Conservation (phyloP, 2,888 invertebrate genomes). For the Plagodis pulveraria region DNA sequence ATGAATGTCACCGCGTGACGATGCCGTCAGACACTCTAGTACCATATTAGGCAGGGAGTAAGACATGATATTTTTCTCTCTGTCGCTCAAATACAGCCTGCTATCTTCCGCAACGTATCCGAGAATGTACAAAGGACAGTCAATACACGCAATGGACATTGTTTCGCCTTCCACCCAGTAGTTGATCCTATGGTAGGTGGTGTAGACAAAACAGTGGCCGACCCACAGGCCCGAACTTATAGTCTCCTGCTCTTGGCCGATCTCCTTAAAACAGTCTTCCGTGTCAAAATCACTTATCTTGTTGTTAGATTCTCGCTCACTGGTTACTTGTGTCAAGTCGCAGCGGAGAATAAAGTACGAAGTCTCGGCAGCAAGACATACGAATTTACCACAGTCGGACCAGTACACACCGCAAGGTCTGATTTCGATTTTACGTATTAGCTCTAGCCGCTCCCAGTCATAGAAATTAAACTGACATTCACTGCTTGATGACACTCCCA, state of each 20-base stretch:
- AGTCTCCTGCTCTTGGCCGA: not conserved
- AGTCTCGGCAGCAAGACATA: conserved; percentile 3
- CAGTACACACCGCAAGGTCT: conserved; percentile 6
- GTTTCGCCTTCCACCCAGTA: conserved; percentile 6
- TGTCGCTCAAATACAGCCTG: conserved; percentile 9
- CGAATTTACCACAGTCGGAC: conserved; percentile 6
- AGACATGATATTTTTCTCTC: conserved; percentile 6
- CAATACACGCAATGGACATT: not conserved
- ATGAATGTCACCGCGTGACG: not conserved
- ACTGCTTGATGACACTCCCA: conserved; percentile 3
- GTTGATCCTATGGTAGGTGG: conserved; percentile 4
- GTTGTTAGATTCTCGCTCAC: not conserved
- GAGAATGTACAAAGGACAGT: conserved; percentile 6
- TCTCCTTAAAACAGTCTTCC: conserved; percentile 1
- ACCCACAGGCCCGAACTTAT: conserved; percentile 13
- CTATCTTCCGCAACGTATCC: conserved; percentile 10
- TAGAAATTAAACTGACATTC: conserved; percentile 5
- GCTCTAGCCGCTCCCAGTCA: conserved; percentile 12
- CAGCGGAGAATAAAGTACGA: conserved; percentile 10
- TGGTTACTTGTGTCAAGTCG: not conserved
- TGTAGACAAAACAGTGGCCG: conserved; percentile 14
- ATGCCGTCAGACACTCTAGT: conserved; percentile 5
- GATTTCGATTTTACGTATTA: conserved; percentile 1
- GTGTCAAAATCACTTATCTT: not conserved
- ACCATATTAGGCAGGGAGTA: conserved; percentile 2